Base-by-base conservation (phyloP, 2,888 invertebrate species). In the Brachynemurus nebulosus region DNA sequence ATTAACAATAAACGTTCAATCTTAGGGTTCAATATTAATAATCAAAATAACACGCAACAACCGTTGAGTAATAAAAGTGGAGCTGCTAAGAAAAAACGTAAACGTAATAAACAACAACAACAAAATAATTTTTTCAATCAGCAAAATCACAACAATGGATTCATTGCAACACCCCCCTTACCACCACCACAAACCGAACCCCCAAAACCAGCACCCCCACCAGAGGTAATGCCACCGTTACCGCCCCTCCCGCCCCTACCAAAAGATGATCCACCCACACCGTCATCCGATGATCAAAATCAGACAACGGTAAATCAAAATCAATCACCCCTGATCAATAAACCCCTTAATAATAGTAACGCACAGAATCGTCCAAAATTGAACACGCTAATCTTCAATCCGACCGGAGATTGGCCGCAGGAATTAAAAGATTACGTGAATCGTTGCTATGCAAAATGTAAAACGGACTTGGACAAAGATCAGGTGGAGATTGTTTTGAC, bases 401-500 rank as follows among this genome's bases (percentile, higher is more conserved):
- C 78, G 4, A 72, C 75, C 9, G 81, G 79, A 52, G 73, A 78
- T 40, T 86, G 85, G 85, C 86, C 86, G 2, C 79, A 82, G 50
- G 79, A 80, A 52, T 66, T 86, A 38, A 82, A 84, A 62, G 78
- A 83, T 54, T 97, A 93, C 66, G 91, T 96, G 12, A 82, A 86
- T 57, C 78, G 88, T 50, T 92, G 95, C 59, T 96, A 93, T 68
- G 81, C 83, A 38, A 88, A 90, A 64, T 93, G 92, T 59, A 78
- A 79, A 57, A 85, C 88, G 11, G 77, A 78, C 48, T 77, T 88
- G 53, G 93, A 96, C 61, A 86, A 90, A 61, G 92, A 95, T 68
- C 84, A 89, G 66, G 89, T 96, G 47, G 91, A 95, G 62, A 86
- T 89, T 51, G 88, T 90, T 57, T 70, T 98, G 45, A 93, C 93